phyloP scores from a whole-genome alignment of 2,888 invertebrate species.

The Philaethria dido region DNA sequence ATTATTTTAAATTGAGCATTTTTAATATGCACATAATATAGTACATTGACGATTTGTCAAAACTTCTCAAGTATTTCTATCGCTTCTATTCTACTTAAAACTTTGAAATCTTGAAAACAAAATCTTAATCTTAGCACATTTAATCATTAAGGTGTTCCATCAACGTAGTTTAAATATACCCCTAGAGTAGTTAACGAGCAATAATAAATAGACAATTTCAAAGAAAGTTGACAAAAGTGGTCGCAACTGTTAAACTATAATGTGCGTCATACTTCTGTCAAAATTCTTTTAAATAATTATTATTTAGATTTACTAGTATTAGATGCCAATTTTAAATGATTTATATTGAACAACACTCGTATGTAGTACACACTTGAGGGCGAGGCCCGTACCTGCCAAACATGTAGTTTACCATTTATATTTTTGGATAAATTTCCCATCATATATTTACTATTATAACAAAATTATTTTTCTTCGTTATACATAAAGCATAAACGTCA shows the following conservation, averaged over 20 bases:
- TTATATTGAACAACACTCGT: not conserved
- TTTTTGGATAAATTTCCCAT: constrained; percentile 54
- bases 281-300: constrained; percentile 49
- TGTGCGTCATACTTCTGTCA: constrained; percentile 63
- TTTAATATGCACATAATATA: not conserved
- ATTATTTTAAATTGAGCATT: not conserved
- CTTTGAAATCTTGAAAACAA: not conserved
- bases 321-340: constrained; percentile 18
- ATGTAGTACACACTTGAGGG: constrained; percentile 10
- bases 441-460: constrained; percentile 13
- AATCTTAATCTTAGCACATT: constrained; percentile 20
- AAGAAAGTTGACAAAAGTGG: constrained; percentile 59
- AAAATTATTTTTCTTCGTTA: constrained; percentile 21
- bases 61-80: not conserved
- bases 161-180: constrained; percentile 32
- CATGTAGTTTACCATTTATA: constrained; percentile 51
- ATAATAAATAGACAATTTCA: constrained; percentile 76
- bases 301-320: constrained; percentile 14
- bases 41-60: not conserved
- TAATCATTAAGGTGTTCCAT: constrained; percentile 8
- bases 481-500: constrained; percentile 13
- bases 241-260: constrained; percentile 13
- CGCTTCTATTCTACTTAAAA: constrained; percentile 16
- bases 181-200: constrained; percentile 70
- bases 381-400: constrained; percentile 30